phyloP scores from a whole-genome alignment of 2,888 invertebrate genomes.

The Drosophila atripex region DNA sequence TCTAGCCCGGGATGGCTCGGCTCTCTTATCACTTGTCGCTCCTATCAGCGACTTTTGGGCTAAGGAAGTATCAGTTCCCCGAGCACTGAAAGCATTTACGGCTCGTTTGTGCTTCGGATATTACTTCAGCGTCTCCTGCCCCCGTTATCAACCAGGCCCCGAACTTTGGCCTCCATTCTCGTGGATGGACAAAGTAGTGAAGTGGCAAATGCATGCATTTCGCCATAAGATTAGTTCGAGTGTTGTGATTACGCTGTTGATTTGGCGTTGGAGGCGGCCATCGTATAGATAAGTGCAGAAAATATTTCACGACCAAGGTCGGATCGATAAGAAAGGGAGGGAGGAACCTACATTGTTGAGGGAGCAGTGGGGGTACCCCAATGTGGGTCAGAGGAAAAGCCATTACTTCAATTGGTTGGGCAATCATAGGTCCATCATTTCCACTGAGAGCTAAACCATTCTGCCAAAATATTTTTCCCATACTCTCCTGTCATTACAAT shows the following conservation, averaged over 20 bases:
- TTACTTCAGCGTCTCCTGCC: neutral
- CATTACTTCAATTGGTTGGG: no score
- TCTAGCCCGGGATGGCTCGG: conserved; percentile 11
- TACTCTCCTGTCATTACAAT: conserved; percentile 68
- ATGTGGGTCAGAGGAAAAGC: neutral
- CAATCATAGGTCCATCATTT: no score
- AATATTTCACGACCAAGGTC: conserved; percentile 28
- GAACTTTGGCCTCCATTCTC: conserved; percentile 12
- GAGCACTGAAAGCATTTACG: conserved; percentile 56
- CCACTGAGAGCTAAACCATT: neutral
- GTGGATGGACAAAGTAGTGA: conserved; percentile 33
- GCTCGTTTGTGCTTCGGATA: conserved; percentile 11
- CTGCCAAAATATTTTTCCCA: no score
- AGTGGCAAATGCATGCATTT: conserved; percentile 56
- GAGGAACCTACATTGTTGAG: neutral
- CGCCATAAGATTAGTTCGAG: conserved; percentile 27
- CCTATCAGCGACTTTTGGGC: conserved; percentile 2
- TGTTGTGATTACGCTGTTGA: conserved; percentile 31
- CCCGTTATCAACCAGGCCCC: conserved; percentile 10
- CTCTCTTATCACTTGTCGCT: conserved; percentile 25
- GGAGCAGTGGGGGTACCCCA: neutral
- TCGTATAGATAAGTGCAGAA: conserved; percentile 11
- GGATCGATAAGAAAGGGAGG: conserved; percentile 1
- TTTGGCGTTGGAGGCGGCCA: neutral
- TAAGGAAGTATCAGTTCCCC: conserved; percentile 60